These are phyloP conservation scores for Danaus melanippus DNA, from an alignment of 1,140 invertebrate genomes.

Conservation along the genomic window DNA sequence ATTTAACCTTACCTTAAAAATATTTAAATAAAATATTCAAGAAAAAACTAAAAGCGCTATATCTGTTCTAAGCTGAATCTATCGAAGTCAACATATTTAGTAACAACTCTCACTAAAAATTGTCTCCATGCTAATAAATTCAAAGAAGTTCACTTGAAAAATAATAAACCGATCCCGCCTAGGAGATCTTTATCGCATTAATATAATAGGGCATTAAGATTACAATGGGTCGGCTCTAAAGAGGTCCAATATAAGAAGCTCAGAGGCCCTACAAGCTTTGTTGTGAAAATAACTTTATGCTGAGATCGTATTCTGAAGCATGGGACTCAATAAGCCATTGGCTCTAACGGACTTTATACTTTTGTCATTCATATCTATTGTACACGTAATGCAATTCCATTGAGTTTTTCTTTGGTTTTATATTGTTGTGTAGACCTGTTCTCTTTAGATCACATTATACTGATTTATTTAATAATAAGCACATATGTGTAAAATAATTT, in stretches of 20 bases:
- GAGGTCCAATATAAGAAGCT: conserved; percentile 65
- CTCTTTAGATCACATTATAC: no score
- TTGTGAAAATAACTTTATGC: conserved; percentile 70
- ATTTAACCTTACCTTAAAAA: no score
- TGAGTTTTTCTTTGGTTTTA: conserved; percentile 20
- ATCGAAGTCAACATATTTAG: no score
- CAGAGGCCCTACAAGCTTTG: conserved; percentile 51
- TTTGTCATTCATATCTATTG: conserved; percentile 53
- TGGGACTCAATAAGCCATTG: conserved; percentile 59
- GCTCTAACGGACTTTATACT: conserved; percentile 45
- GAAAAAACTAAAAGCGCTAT: no score
- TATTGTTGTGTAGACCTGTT: conserved; percentile 7
- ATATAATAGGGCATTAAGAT: conserved; percentile 69
- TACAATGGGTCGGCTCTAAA: conserved; percentile 64
- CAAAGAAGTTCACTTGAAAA: conserved; percentile 42
- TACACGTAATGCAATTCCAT: conserved; percentile 51
- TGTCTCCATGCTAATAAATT: conserved; percentile 48
- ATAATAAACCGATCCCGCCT: conserved; percentile 33
- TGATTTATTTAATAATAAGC: no score
- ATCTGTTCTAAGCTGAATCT: no score
- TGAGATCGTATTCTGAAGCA: conserved; percentile 43
- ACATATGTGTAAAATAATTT: no score
- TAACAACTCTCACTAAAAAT: conserved; percentile 5
- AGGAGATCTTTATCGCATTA: conserved; percentile 69
- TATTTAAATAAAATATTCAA: no score